Base-by-base conservation (phyloP, 2,888 invertebrate genomes). In the Acronicta aceris region DNA sequence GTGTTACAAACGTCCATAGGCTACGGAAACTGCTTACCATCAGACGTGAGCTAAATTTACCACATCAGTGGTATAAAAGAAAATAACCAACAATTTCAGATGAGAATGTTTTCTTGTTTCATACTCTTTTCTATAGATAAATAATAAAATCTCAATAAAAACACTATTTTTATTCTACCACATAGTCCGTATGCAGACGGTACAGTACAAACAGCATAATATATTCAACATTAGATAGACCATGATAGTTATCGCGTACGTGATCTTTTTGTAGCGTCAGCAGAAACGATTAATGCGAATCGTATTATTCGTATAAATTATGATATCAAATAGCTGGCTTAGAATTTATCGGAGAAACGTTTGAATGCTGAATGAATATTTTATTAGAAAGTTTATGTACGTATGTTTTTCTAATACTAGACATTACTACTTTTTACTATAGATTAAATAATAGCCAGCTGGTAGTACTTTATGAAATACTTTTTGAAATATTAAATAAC, bases 191-290 rank as follows among this genome's bases (percentile, higher is more conserved):
- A 51, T 67, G 71, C 73, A 27, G 55, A 67, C 66, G 47, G 27
- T 71, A 71, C 56, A 49, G 51, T 69, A 66, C 48, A 36, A 62
- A 59, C 59, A 69, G 54, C 67, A 76, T 74, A 70, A 78, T 71
- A 68, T 63, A 76, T 67, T 57, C 40, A 42, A 48, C 40, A 17
- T 55, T 51, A 71, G 70, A 73, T 74, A 77, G 69, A 69, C 47
- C 57, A 40, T 33, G 78, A 79, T 79, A 62, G 40, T 51, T 48
- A 67, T 71, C 71, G 27, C 47, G 75, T 56, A 75, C 76, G 65
- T 76, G 76, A 67, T 59, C 45, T 12, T 74, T 69, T 67, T 58
- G 71, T 54, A 67, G 43, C 46, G 69, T 76, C 69, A 69, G 77
- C 74, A 74, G 59, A 74, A 56, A 64, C 55, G 55, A 65, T 66